Base-by-base conservation (phyloP, 1,140 invertebrate species). In the Protaetia brevitarsis region DNA sequence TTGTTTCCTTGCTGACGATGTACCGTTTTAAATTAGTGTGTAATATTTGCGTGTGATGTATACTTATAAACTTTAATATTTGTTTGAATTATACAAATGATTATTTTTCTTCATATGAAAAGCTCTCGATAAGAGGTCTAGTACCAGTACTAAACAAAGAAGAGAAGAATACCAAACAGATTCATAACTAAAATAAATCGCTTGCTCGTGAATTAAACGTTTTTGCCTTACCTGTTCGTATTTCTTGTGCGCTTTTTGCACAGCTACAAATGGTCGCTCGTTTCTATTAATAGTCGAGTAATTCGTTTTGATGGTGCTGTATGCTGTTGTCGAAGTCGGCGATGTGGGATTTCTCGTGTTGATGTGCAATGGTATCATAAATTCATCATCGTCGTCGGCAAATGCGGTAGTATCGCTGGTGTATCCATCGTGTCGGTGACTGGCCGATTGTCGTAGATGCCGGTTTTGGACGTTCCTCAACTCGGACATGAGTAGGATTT, bases 391-490 rank as follows among this genome's bases (percentile, higher is more conserved):
- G 70, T 89, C 88, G 71, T 89, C 88, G 37, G 88, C 87, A 66
- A 90, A 86, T 1, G 89, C 86, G 5, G 89, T 90, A 1, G 89
- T 91, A 73, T 91, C 89, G 72, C 88, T 90, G 1, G 88, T 88
- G 73, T 91, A 91, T 3, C 89, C 88, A 70, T 89, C 87, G 67
- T 83, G 79, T 29, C 83, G 71, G 31, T 79, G 79, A 67, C 79
- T 80, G 3, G 79, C 80, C 7, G 77, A 78, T 36, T 76, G 77
- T 51, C 74, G 69, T 70, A 74, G 71, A 36, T 83, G 79, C n/a
- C 80, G 79, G 11, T 79, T 78, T 68, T 86, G 86, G 16, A 85
- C 79, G 57, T 77, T 82, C 16, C 84, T 79, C 13, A 88, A 78
- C 72, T 88, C 87, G 0, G 82, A 82, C 64, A 88, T 79, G 61